phyloP scores from a whole-genome alignment of 2,888 invertebrate genomes.

The Serripes groenlandicus region DNA sequence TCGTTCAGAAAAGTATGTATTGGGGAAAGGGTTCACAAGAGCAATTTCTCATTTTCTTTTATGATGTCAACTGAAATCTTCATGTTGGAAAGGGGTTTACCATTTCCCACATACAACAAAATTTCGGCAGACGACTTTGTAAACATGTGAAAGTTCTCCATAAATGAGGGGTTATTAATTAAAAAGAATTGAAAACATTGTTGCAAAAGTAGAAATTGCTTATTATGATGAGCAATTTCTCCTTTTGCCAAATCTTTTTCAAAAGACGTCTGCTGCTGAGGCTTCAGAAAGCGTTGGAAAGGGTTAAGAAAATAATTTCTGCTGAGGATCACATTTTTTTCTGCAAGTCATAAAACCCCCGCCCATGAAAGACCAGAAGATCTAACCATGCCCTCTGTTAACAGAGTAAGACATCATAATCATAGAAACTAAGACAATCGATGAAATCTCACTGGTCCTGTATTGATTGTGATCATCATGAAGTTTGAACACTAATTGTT shows the following conservation, averaged over 20 bases:
- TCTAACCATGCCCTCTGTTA: neutral
- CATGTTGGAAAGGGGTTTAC: no score
- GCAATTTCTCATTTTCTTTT: no score
- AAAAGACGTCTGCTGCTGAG: neutral
- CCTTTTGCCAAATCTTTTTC: neutral
- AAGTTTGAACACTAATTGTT: constrained; percentile 65
- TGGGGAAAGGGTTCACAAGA: neutral
- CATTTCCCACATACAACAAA: no score
- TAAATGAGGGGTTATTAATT: no score
- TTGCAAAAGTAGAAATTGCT: constrained; percentile 5
- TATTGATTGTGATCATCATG: constrained; percentile 57
- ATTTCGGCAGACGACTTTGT: no score
- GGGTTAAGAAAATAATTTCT: no score
- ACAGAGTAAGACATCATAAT: constrained; percentile 45
- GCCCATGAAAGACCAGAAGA: neutral
- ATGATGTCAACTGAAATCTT: no score
- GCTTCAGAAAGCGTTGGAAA: neutral
- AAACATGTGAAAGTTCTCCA: no score
- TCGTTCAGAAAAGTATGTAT: neutral
- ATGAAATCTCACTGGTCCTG: constrained; percentile 36
- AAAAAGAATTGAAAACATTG: neutral
- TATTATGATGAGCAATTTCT: constrained; percentile 1
- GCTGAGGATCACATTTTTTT: no score
- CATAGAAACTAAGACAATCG: constrained; percentile 50
- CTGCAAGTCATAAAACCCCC: no score